Evolutionary conservation across 2,113 vertebrate species (phyloP).

Genomic region (Echinops telfairi): DNA sequence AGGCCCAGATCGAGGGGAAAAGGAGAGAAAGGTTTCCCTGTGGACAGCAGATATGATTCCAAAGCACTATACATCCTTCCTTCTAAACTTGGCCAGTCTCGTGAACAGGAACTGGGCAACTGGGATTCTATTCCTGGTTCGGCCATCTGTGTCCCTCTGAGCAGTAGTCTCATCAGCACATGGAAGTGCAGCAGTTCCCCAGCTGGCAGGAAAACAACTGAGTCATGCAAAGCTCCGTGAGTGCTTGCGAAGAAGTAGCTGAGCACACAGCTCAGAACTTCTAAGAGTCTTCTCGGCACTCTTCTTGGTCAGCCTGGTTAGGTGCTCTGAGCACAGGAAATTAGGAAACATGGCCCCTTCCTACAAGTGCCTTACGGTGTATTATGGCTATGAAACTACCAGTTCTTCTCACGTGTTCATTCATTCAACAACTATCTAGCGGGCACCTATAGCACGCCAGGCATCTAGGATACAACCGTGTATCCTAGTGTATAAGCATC

Average conservation of each 20-base stretch:
- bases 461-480: neutral
- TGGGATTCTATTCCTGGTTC: neutral
- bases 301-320: neutral
- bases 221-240: neutral
- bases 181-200: slow-evolving; percentile 19
- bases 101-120: neutral
- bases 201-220: neutral
- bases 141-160: neutral
- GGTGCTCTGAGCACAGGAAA: neutral
- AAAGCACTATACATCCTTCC: neutral
- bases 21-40: rapidly evolving
- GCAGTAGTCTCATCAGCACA: neutral
- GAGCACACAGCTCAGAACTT: neutral
- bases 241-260: neutral
- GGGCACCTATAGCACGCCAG: neutral
- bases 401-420: neutral
- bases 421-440: neutral
- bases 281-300: neutral
- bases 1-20: neutral
- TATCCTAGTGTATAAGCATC: neutral
- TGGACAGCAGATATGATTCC: neutral
- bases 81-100: neutral
- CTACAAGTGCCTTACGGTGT: neutral
- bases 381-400: neutral
- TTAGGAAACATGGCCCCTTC: neutral